Evolutionary conservation across 2,888 invertebrate genomes (phyloP).

Genomic region (Andrena chrysosceles): DNA sequence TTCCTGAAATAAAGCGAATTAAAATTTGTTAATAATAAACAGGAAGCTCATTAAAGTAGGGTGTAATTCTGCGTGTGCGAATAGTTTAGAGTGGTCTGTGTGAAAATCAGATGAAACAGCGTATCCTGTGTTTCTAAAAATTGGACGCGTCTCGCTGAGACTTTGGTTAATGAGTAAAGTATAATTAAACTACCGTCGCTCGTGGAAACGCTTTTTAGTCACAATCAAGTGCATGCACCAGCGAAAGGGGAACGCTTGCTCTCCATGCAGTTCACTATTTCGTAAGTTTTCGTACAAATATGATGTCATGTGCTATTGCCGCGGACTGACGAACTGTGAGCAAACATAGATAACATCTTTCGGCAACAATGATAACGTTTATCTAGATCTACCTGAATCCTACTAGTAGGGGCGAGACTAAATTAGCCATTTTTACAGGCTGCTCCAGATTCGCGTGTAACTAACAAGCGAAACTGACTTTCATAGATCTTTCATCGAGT

Average conservation of each 20-base stretch:
- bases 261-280: constrained; percentile 34
- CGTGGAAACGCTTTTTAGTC: not conserved
- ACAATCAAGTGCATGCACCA: constrained; percentile 34
- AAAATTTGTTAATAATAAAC: constrained; percentile 3
- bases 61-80: not conserved
- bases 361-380: constrained; percentile 57
- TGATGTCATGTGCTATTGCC: constrained; percentile 46
- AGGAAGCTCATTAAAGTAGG: not conserved
- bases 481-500: not conserved
- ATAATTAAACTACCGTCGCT: not conserved
- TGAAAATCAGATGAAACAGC: not conserved
- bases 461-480: not conserved
- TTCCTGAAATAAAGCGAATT: not conserved
- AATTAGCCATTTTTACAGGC: not conserved
- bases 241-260: not conserved
- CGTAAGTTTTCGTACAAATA: constrained; percentile 22
- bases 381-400: constrained; percentile 48
- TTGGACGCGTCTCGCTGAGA: not conserved
- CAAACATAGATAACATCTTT: constrained; percentile 62
- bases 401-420: not conserved
- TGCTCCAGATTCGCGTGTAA: constrained; percentile 7
- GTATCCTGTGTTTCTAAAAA: not conserved
- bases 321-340: constrained; percentile 37
- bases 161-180: not conserved
- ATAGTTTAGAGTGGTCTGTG: not conserved